These are phyloP conservation scores for Subanguina moxae DNA, from an alignment of 1,140 invertebrate species.

Conservation along the genomic window DNA sequence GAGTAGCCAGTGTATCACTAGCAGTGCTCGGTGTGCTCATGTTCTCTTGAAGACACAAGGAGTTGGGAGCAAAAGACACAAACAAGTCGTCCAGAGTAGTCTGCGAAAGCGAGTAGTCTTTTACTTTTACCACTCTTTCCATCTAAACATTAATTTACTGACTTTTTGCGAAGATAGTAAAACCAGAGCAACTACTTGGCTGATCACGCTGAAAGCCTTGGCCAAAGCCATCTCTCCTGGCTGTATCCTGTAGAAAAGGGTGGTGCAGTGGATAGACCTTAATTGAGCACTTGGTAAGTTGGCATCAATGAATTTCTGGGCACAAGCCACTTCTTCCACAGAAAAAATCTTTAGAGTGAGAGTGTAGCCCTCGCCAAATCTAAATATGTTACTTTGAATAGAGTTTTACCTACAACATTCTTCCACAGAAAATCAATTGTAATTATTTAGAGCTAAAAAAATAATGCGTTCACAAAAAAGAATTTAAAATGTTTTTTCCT, in stretches of 20 bases:
- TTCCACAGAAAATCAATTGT: too few species aligned
- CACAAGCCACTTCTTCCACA: constrained; percentile 14
- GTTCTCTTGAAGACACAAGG: background rate
- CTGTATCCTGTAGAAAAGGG: constrained; percentile 42
- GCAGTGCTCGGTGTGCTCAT: too few species aligned
- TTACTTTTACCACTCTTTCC: background rate
- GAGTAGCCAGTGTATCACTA: too few species aligned
- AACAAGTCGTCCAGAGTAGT: constrained; percentile 50
- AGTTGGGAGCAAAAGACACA: constrained; percentile 32
- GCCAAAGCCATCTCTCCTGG: constrained; percentile 12
- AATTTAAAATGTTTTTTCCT: too few species aligned
- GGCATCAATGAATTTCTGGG: constrained; percentile 13
- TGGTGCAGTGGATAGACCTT: constrained; percentile 39
- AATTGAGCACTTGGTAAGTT: constrained; percentile 24
- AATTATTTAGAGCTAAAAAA: too few species aligned
- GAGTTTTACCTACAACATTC: too few species aligned
- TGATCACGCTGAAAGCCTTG: constrained; percentile 12
- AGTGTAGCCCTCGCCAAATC: constrained; percentile 53
- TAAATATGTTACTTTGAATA: constrained; percentile 11
- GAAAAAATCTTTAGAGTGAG: constrained; percentile 39
- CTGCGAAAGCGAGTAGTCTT: constrained; percentile 23
- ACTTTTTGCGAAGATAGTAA: too few species aligned
- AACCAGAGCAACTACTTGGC: background rate
- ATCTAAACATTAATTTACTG: background rate
- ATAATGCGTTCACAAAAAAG: too few species aligned